Base-by-base conservation (phyloP, 2,888 invertebrate genomes). In the Allacma fusca region DNA sequence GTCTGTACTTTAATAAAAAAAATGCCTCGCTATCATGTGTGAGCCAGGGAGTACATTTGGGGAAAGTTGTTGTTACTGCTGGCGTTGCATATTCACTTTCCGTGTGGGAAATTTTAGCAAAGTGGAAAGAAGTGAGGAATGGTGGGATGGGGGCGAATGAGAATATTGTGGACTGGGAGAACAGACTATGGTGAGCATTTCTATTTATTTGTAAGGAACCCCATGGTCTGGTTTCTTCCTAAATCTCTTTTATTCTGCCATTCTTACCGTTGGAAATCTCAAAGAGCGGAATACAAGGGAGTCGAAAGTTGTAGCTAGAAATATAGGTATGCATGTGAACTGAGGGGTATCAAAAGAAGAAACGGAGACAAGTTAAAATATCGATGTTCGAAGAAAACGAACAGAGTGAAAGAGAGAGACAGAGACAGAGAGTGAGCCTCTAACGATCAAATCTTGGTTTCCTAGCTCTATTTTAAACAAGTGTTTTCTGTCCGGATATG, bases 151-250 rank as follows among this genome's bases (percentile, higher is more conserved):
- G 50, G 50, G n/a, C 50, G 50, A 50, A 50, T 50, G 50, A 50
- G 50, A 50, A 50, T 50, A 50, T 50, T 50, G 16, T 50, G 16
- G 16, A 50, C 50, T 50, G 50, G 2, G 50, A 50, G 50, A 50
- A 16, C 19, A 50, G 50, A 50, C 16, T 50, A 13, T 50, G 50
- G 50, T 50, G 50, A 50, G 19, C 50, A n/a, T 50, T 50, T 5
- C 50, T 50, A 50, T 50, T 50, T 50, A 50, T 50, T 50, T 50
- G 50, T 50, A 50, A 50, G 50, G 50, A 50, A 50, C 50, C 50
- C 50, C 50, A 50, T 50, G 50, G 50, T 16, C n/a, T 50, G 50
- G 7, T 50, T 50, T 50, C 50, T 50, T 50, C n/a, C 50, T 16
- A 50, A 13, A 5, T 19, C 19, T 16, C 50, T 50, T 50, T 50